phyloP scores from a whole-genome alignment of 2,888 invertebrate genomes.

The Myopa testacea region DNA sequence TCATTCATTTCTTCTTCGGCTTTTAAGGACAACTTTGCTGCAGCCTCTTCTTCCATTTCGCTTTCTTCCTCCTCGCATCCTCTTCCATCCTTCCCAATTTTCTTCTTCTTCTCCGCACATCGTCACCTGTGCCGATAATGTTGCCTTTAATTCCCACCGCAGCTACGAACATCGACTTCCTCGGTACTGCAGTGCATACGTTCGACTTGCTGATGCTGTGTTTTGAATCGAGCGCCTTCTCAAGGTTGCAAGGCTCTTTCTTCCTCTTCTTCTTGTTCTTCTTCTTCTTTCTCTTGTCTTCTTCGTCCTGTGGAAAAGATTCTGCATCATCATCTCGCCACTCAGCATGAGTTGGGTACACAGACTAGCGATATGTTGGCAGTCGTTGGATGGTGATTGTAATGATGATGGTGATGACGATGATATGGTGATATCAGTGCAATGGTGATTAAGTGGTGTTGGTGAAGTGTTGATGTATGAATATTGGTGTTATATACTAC shows the following conservation, averaged over 20 bases:
- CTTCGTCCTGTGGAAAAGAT: too few species aligned
- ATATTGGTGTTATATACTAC: too few species aligned
- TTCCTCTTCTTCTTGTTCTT: neutral
- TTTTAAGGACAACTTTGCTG: neutral
- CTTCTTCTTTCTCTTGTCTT: neutral
- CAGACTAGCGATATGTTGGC: too few species aligned
- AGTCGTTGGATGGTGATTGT: too few species aligned
- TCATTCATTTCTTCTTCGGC: neutral
- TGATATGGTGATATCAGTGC: too few species aligned
- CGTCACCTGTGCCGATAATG: conserved; percentile 25
- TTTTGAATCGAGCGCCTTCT: conserved; percentile 6
- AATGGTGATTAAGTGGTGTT: too few species aligned
- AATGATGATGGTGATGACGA: too few species aligned
- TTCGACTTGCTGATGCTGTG: too few species aligned
- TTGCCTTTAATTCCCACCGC: conserved; percentile 14
- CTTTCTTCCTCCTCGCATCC: neutral
- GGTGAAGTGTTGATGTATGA: too few species aligned
- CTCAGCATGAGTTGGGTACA: too few species aligned
- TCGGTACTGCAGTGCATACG: neutral
- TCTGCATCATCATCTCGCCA: too few species aligned
- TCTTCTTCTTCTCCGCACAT: neutral
- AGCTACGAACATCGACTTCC: neutral
- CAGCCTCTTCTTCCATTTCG: neutral
- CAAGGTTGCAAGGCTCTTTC: neutral
- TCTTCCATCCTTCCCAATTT: too few species aligned